These are phyloP conservation scores for Eubasilissa splendida DNA, from an alignment of 2,888 invertebrate species.

Conservation along the genomic window DNA sequence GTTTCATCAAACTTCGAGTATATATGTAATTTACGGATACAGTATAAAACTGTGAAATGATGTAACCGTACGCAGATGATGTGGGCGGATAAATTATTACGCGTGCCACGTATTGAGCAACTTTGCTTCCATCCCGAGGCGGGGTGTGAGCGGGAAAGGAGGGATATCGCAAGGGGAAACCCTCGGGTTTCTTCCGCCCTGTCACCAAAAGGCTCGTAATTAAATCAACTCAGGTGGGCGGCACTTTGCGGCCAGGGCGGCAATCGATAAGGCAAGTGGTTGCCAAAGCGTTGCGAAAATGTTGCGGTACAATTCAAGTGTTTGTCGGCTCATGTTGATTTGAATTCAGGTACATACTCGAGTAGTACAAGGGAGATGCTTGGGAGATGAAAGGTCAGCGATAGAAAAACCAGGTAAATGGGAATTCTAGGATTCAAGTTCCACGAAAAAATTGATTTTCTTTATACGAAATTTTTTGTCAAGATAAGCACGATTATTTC, in stretches of 20 bases:
- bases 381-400: neutral
- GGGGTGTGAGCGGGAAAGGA: neutral
- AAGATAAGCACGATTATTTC: no score
- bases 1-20: no score
- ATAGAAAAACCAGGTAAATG: neutral
- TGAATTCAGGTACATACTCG: slow-evolving; percentile 13
- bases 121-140: neutral
- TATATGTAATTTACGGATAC: no score
- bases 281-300: slow-evolving; percentile 34
- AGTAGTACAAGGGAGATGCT: slow-evolving; percentile 4
- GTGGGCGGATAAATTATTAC: no score
- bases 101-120: no score
- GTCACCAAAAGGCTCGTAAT: slow-evolving; percentile 48
- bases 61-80: no score
- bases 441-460: no score
- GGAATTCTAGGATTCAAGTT: neutral
- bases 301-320: neutral
- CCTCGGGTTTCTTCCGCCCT: slow-evolving; percentile 36
- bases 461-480: no score
- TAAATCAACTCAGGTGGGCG: slow-evolving; percentile 54
- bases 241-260: slow-evolving; percentile 45
- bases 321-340: slow-evolving; percentile 12
- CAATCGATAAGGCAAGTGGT: slow-evolving; percentile 45
- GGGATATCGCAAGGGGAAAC: slow-evolving; percentile 22
- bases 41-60: no score